Conservation (phyloP, 2,113 vertebrate genomes). For the Accipiter cooperii region DNA sequence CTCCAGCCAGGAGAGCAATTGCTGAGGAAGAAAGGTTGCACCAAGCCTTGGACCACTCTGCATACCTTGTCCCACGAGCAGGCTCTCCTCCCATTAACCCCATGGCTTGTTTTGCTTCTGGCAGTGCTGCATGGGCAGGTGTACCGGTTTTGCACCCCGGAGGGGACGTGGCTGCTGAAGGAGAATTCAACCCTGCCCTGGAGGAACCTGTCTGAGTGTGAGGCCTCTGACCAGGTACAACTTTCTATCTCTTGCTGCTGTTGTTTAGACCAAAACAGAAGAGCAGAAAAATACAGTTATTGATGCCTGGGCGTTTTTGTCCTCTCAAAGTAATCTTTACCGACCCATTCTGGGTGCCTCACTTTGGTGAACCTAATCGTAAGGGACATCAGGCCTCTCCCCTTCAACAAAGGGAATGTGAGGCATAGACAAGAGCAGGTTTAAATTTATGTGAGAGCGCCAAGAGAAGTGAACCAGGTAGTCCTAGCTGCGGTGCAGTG, state of each 20-base stretch:
- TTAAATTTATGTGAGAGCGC: not conserved
- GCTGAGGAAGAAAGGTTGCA: not conserved
- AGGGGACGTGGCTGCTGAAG: constrained; percentile 73
- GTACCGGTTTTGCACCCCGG: constrained; percentile 73
- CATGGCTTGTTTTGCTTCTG: not conserved
- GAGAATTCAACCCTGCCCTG: constrained; percentile 74
- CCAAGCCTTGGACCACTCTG: rapidly evolving
- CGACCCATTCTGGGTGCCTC: not conserved
- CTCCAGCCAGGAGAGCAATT: not conserved
- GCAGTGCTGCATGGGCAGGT: constrained; percentile 72
- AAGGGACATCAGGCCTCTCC: not conserved
- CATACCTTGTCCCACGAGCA: rapidly evolving
- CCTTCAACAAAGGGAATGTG: not conserved
- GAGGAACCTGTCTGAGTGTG: constrained; percentile 76
- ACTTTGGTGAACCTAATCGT: not conserved
- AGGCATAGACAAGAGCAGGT: not conserved
- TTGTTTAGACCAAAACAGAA: not conserved
- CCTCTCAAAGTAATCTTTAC: not conserved
- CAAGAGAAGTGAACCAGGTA: not conserved
- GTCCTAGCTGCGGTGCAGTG: not conserved
- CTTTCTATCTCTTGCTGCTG: not conserved
- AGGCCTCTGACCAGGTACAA: constrained; percentile 58
- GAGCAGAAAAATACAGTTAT: not conserved
- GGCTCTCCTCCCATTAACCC: not conserved
- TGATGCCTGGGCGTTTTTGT: rapidly evolving